These are phyloP conservation scores for Strongylocentrotus purpuratus DNA, from an alignment of 35 echinoderm and acorn worm species.

Conservation along the genomic window DNA sequence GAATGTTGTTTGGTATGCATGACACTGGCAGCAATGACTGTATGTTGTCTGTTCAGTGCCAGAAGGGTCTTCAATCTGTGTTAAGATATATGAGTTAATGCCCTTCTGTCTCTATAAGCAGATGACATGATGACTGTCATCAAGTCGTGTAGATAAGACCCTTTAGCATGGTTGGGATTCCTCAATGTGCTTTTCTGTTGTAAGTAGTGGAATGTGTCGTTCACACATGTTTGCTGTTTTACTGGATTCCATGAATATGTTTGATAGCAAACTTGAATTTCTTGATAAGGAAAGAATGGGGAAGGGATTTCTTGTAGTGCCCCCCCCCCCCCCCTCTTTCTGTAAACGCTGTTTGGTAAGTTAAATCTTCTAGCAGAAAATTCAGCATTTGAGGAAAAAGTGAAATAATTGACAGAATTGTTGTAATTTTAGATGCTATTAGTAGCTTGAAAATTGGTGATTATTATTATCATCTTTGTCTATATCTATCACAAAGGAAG, in stretches of 20 bases:
- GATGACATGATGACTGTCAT: not conserved
- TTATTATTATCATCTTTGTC: too few species aligned
- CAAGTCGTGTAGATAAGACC: not conserved
- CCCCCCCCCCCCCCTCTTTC: too few species aligned
- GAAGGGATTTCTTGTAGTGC: not conserved
- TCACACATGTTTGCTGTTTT: not conserved
- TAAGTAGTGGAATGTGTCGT: not conserved
- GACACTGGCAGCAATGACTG: not conserved
- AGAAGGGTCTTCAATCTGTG: too few species aligned
- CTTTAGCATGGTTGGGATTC: not conserved
- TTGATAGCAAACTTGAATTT: not conserved
- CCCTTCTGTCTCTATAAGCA: too few species aligned
- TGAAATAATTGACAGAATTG: too few species aligned
- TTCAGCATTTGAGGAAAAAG: too few species aligned
- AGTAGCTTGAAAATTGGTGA: too few species aligned
- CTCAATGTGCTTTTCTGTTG: not conserved
- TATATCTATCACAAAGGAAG: too few species aligned
- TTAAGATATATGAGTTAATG: too few species aligned
- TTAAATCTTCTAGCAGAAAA: too few species aligned
- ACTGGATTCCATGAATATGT: not conserved
- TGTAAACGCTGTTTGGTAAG: too few species aligned
- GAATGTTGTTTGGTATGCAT: not conserved
- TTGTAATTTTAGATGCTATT: too few species aligned
- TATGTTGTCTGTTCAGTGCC: not conserved
- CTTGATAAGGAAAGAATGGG: not conserved